Conservation (phyloP, 2,797 vertebrate species). For the Siniperca scherzeri region DNA sequence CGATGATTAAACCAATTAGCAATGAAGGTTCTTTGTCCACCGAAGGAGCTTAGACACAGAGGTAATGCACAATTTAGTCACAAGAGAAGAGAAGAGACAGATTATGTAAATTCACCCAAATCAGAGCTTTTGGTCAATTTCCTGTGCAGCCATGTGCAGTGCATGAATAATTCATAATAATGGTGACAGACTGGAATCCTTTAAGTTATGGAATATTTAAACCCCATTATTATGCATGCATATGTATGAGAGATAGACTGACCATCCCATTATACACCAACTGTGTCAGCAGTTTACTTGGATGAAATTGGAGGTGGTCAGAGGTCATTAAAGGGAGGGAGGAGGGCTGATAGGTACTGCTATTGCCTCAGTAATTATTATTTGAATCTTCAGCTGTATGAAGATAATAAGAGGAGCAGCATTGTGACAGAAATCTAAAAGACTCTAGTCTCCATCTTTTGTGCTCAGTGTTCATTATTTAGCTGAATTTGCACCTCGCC, state of each 20-base stretch:
- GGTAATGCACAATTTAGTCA: background rate
- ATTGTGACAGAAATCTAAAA: background rate
- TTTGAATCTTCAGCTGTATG: background rate
- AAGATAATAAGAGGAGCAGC: background rate
- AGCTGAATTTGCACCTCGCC: conserved; percentile 33
- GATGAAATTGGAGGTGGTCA: conserved; percentile 34
- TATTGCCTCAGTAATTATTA: conserved; percentile 14
- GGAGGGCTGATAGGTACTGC: background rate
- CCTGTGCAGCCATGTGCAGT: conserved; percentile 54
- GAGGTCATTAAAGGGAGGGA: conserved; percentile 32
- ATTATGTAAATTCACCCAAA: conserved; percentile 37
- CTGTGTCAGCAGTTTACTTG: conserved; percentile 43
- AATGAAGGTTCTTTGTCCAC: conserved; percentile 73
- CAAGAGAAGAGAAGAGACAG: conserved; percentile 11
- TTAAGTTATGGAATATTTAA: conserved; percentile 76
- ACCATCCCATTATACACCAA: conserved; percentile 48
- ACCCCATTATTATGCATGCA: conserved; percentile 64
- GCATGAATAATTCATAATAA: conserved; percentile 78
- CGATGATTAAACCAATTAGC: conserved; percentile 76
- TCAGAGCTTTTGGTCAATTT: conserved; percentile 39
- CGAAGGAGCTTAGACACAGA: conserved; percentile 34
- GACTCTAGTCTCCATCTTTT: background rate
- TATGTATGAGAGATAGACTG: conserved; percentile 67
- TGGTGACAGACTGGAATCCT: conserved; percentile 70
- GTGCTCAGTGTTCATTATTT: conserved; percentile 22